These are phyloP conservation scores for Trichogramma pretiosum DNA, from an alignment of 1,140 invertebrate species.

Conservation along the genomic window DNA sequence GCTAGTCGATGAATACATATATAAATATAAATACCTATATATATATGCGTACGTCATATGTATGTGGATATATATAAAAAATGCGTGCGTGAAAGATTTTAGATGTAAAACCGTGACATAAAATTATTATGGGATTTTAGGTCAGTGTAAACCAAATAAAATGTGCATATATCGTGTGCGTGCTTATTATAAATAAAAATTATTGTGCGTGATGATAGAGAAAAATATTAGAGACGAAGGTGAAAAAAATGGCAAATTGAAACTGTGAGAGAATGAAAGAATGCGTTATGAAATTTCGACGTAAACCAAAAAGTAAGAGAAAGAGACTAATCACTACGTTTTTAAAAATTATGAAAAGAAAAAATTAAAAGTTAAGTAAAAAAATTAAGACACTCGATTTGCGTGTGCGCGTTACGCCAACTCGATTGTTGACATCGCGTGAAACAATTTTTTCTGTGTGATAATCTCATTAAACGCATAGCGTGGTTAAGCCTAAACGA, in stretches of 20 bases:
- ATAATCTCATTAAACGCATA: constrained; percentile 42
- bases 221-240: no score
- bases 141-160: no score
- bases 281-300: no score
- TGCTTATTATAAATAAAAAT: no score
- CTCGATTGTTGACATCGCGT: constrained; percentile 43
- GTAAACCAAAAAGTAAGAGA: constrained; percentile 15
- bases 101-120: no score
- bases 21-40: constrained; percentile 12
- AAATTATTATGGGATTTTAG: no score
- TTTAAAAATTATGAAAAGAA: constrained; percentile 28
- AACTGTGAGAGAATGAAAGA: no score
- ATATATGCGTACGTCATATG: constrained; percentile 10
- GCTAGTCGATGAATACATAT: constrained; percentile 18
- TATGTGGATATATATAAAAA: no score
- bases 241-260: no score
- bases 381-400: constrained; percentile 20
- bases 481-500: constrained; percentile 30
- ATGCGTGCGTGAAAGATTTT: constrained; percentile 23
- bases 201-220: constrained; percentile 4
- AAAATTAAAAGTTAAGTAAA: constrained; percentile 22
- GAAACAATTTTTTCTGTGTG: constrained; percentile 42
- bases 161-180: no score
- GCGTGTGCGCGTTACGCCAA: constrained; percentile 32
- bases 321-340: constrained; percentile 35